A percentile compares a stretch with the other conserved stretches of the same genome.
These are phyloP conservation scores for Aplidium turbinatum DNA, from an alignment of 23 tunicate species.

Conservation along the genomic window DNA sequence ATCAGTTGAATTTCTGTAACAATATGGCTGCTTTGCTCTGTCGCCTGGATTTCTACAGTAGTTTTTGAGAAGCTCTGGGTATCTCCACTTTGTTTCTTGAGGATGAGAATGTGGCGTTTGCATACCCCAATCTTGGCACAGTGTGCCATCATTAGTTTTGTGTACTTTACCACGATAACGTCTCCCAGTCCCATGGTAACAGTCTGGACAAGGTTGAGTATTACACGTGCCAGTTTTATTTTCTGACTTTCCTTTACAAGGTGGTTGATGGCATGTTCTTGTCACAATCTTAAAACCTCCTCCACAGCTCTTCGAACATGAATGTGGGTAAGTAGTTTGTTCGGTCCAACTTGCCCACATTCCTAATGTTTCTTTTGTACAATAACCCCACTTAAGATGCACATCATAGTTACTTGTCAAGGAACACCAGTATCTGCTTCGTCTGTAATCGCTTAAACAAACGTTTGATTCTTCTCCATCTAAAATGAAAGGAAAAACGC, in stretches of 20 bases:
- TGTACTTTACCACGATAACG: conserved; percentile 26
- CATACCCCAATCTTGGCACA: conserved; percentile 43
- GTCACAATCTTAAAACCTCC: conserved; percentile 28
- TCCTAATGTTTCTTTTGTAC: conserved; percentile 37
- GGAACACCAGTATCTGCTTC: conserved; percentile 60
- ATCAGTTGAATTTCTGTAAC: conserved; percentile 43
- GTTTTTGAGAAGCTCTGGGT: conserved; percentile 44
- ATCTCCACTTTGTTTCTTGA: neutral
- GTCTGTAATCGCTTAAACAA: conserved; percentile 36
- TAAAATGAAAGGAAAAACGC: conserved; percentile 64
- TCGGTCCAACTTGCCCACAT: conserved; percentile 70
- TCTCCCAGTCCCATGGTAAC: conserved; percentile 41
- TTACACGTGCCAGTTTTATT: conserved; percentile 51
- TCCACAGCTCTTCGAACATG: conserved; percentile 60
- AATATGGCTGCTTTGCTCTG: conserved; percentile 42
- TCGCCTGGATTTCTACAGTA: conserved; percentile 70
- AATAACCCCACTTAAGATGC: conserved; percentile 83
- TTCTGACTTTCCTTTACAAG: conserved; percentile 38
- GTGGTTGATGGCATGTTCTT: conserved; percentile 48
- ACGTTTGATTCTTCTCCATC: conserved; percentile 29
- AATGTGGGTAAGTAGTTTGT: too few relatives aligned
- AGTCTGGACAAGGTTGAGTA: conserved; percentile 61
- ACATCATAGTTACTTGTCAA: conserved; percentile 65
- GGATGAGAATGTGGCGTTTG: conserved; percentile 31
- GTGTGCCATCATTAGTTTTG: conserved; percentile 57